Conservation (phyloP, 2,888 invertebrate genomes). For the Tachina lurida region DNA sequence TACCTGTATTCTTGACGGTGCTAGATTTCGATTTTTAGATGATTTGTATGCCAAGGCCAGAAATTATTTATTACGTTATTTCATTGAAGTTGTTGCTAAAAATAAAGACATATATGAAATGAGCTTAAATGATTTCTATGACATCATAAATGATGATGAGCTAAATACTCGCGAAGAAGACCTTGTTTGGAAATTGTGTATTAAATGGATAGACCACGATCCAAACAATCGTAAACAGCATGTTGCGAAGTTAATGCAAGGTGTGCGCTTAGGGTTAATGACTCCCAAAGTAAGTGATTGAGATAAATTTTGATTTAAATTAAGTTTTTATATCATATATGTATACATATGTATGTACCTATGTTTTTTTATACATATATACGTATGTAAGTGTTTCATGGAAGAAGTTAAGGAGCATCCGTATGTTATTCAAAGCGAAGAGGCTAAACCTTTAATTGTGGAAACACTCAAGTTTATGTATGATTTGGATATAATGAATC, state of each 20-base stretch:
- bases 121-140: conserved; percentile 88
- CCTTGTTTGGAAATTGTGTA: conserved; percentile 92
- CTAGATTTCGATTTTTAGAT: conserved; percentile 80
- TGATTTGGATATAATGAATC: conserved; percentile 94
- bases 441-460: conserved; percentile 93
- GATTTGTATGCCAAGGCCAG: conserved; percentile 87
- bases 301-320: neutral
- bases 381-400: conserved; percentile 88
- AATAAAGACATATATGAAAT: conserved; percentile 90
- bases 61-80: conserved; percentile 89
- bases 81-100: conserved; percentile 88
- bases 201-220: conserved; percentile 93
- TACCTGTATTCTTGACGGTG: neutral
- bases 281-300: conserved; percentile 86
- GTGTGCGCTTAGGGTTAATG: conserved; percentile 91
- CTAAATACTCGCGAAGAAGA: conserved; percentile 95
- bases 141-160: conserved; percentile 91
- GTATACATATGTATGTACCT: too few species aligned
- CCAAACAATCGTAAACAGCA: conserved; percentile 88
- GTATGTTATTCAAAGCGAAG: conserved; percentile 91
- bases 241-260: conserved; percentile 91
- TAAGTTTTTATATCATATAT: neutral
- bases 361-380: neutral
- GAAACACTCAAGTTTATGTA: conserved; percentile 96
- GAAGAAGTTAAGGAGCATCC: conserved; percentile 95